Base-by-base conservation (phyloP, 2,888 invertebrate species). In the Herminia tarsipennalis region DNA sequence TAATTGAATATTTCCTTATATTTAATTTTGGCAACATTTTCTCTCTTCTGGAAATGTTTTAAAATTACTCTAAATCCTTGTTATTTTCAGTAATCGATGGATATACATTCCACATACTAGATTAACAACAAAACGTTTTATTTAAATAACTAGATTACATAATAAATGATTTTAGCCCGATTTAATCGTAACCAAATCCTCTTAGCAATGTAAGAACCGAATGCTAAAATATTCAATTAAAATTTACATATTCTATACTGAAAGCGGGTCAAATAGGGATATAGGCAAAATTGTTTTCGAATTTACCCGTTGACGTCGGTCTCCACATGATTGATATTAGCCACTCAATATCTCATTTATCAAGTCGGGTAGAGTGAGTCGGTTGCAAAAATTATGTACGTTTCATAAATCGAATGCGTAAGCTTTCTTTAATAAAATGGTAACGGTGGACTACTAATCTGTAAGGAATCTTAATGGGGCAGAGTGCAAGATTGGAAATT, bases 301-400 rank as follows among this genome's bases (percentile, higher is more conserved):
- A 59, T 64, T 36, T 36, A 43, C 49, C 44, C 51, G 22, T 29
- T 34, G 29, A 17, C 36, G 22, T 34, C 44, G 33, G 29, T 41
- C 40, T 42, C 3, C 20, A 35, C 36, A 51, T 59, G 68, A 67
- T 65, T 59, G 68, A 67, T 67, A 59, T 46, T 44, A 47, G 36
- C 56, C 51, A 59, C 60, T 67, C 49, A 56, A 67, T 64, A 54
- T 25, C 56, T 48, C 68, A 47, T 65, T 67, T 67, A 67, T 67
- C 68, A 65, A 51, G 34, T 10, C 18, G 10, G 32, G 30, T 48
- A 33, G 16, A 40, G 13, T 12, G 41, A 37, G 33, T 22, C 37
- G 24, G 27, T 51, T 47, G 32, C 38, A 49, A 51, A 57, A 63
- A 51, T 40, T 53, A 45, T 46, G 17, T 16, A 17, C 35, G 5